A percentile compares a stretch with the other conserved stretches of the same genome.
phyloP scores from a whole-genome alignment of 2,113 vertebrate species.

The Beaufortia kweichowensis region DNA sequence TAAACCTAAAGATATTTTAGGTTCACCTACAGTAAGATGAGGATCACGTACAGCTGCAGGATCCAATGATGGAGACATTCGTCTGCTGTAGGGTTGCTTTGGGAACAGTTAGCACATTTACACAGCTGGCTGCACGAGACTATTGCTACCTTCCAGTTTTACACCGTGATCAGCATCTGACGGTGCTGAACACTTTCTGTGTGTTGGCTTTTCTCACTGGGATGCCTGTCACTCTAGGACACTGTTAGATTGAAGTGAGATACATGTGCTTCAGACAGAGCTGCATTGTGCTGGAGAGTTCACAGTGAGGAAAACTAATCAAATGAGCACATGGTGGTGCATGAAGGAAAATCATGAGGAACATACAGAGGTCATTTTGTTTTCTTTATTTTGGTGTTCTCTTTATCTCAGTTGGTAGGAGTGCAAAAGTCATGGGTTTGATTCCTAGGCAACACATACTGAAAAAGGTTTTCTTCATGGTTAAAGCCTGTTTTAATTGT shows the following conservation, averaged over 20 bases:
- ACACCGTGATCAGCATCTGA: constrained; percentile 41
- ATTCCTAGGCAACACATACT: too few species aligned
- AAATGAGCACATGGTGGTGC: constrained; percentile 3
- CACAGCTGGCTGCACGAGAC: constrained; percentile 30
- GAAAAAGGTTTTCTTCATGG: too few species aligned
- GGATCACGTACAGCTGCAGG: background rate
- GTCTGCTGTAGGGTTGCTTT: constrained; percentile 8
- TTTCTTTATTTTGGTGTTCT: background rate
- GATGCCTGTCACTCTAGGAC: constrained; percentile 27
- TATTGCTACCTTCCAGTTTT: constrained; percentile 36
- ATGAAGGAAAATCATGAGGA: background rate
- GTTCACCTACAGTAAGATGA: background rate
- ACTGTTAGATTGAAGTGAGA: constrained; percentile 41
- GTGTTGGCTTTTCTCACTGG: constrained; percentile 41
- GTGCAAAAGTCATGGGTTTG: too few species aligned
- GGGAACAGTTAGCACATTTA: constrained; percentile 35
- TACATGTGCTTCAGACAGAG: constrained; percentile 41
- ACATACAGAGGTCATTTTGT: background rate
- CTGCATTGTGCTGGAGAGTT: constrained; percentile 29
- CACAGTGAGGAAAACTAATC: constrained; percentile 36
- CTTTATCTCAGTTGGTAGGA: too few species aligned
- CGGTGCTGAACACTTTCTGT: constrained; percentile 42
- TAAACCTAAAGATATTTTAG: background rate
- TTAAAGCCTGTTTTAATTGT: too few species aligned
- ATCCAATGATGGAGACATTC: background rate